phyloP scores from a whole-genome alignment of 2,113 vertebrate genomes.

The Girardinichthys multiradiatus region DNA sequence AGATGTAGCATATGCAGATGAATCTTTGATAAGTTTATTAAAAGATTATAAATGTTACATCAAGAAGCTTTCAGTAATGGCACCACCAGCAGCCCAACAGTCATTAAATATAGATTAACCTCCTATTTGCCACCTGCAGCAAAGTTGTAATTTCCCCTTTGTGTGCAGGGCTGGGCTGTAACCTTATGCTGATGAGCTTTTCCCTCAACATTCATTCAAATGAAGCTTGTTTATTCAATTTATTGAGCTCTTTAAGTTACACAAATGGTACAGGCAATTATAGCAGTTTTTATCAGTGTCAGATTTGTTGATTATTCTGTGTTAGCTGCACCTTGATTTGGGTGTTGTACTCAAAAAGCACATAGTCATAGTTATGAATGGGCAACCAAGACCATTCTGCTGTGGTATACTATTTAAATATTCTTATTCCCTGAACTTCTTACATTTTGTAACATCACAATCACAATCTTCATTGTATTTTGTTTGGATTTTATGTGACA shows the following conservation, averaged over 20 bases:
- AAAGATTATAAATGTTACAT: not conserved
- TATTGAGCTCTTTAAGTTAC: not conserved
- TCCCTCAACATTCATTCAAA: not conserved
- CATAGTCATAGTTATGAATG: too few species aligned
- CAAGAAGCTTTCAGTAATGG: not conserved
- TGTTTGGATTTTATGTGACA: too few species aligned
- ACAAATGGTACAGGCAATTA: too few species aligned
- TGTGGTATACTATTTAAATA: too few species aligned
- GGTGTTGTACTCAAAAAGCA: too few species aligned
- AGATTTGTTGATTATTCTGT: not conserved
- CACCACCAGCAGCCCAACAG: conserved; percentile 5
- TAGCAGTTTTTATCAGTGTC: not conserved
- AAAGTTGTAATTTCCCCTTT: not conserved
- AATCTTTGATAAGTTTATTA: not conserved
- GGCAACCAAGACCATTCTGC: too few species aligned
- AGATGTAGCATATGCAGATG: not conserved
- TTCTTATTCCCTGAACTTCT: too few species aligned
- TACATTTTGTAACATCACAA: too few species aligned
- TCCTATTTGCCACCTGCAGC: not conserved
- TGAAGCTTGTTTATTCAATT: not conserved
- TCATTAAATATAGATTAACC: conserved; percentile 7
- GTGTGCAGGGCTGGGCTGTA: not conserved
- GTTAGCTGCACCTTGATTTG: not conserved
- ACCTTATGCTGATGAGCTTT: not conserved
- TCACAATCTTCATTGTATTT: too few species aligned